These are phyloP conservation scores for Taxidea taxus DNA, from an alignment of 2,113 vertebrate genomes.

Conservation along the genomic window DNA sequence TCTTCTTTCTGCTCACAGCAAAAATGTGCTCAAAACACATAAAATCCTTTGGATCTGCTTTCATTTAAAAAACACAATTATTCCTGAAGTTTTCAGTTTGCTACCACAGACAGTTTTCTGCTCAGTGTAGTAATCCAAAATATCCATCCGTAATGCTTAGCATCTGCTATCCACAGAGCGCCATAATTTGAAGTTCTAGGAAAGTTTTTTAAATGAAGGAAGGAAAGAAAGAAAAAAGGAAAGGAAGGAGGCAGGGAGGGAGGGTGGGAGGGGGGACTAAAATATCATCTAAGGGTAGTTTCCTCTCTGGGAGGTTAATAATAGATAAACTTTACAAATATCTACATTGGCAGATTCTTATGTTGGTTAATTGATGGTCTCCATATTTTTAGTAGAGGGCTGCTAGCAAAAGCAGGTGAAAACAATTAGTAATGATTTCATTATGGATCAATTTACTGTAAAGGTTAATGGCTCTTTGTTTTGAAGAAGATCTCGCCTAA, in stretches of 20 bases:
- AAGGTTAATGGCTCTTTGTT: constrained; percentile 56
- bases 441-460: constrained; percentile 40
- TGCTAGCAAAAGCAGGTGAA: constrained; percentile 41
- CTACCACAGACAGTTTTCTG: constrained; percentile 37
- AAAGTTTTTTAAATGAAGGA: not conserved
- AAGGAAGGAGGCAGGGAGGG: not conserved
- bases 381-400: constrained; percentile 38
- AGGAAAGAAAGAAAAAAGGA: not conserved
- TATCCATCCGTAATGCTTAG: constrained; percentile 42
- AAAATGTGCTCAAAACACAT: not conserved
- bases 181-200: constrained; percentile 35
- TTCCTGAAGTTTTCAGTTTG: constrained; percentile 53
- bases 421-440: constrained; percentile 58
- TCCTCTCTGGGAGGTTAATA: constrained; percentile 40
- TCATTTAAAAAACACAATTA: constrained; percentile 60
- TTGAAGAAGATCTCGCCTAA: not conserved
- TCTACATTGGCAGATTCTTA: constrained; percentile 49
- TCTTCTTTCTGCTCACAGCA: not conserved
- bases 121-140: constrained; percentile 50
- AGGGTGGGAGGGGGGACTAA: not conserved
- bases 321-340: constrained; percentile 51
- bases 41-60: not conserved
- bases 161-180: constrained; percentile 39
- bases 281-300: constrained; percentile 37
- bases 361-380: constrained; percentile 42